A percentile compares a stretch with the other conserved stretches of the same genome.
phyloP scores from a whole-genome alignment of 2,888 invertebrate genomes.

The Frankliniella fusca region DNA sequence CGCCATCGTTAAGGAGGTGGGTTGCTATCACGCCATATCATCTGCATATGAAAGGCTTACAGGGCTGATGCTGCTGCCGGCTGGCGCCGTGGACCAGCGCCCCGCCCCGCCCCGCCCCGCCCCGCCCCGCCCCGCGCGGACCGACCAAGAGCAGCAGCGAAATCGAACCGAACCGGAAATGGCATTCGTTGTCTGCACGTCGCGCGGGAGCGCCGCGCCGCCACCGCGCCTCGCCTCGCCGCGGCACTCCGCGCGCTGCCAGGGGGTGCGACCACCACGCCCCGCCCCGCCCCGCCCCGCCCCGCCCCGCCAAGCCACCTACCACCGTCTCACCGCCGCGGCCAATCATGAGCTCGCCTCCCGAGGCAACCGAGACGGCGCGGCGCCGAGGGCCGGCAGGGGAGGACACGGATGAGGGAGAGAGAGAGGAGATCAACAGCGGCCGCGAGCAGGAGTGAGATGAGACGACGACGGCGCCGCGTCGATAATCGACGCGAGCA shows the following conservation, averaged over 20 bases:
- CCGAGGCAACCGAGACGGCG: background rate
- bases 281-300: too few species aligned
- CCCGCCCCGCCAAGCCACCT: too few species aligned
- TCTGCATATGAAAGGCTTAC: conserved; percentile 25
- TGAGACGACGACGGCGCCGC: background rate
- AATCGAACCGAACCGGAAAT: background rate
- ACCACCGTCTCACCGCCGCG: too few species aligned
- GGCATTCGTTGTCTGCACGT: background rate
- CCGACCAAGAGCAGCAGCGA: background rate
- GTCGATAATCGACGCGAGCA: background rate
- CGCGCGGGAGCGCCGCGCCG: background rate
- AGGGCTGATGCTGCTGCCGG: background rate
- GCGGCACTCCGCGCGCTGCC: too few species aligned
- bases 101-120: background rate
- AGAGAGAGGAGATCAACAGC: too few species aligned
- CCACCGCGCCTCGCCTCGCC: too few species aligned
- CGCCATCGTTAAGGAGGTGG: background rate
- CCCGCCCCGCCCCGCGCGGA: background rate
- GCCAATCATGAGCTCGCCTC: background rate
- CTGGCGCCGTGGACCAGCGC: background rate
- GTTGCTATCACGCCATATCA: background rate
- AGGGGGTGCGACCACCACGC: too few species aligned
- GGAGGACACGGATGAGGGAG: background rate
- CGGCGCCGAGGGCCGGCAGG: background rate
- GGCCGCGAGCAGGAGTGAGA: too few species aligned